Evolutionary conservation across 1,140 invertebrate genomes (phyloP).

Genomic region (Drosophila rhopaloa): DNA sequence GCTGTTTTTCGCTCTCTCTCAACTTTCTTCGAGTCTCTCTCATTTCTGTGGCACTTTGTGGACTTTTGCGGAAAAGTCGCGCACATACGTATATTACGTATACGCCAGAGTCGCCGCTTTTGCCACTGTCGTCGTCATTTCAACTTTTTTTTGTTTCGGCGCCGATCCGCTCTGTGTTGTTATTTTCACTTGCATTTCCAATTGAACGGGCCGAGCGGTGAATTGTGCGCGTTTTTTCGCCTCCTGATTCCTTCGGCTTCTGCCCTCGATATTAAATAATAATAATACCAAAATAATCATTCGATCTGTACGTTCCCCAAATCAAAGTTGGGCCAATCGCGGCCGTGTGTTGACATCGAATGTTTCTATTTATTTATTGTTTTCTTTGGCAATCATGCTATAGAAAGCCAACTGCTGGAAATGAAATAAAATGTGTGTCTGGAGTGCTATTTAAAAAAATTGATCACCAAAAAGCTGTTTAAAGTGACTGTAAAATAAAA

Average conservation of each 20-base stretch:
- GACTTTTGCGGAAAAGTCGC: slow-evolving; percentile 71
- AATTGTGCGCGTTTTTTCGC: slow-evolving; percentile 48
- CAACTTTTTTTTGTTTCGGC: slow-evolving; percentile 66
- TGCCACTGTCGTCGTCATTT: slow-evolving; percentile 49
- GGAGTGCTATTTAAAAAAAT: slow-evolving; percentile 21
- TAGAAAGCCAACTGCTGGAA: neutral
- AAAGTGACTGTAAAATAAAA: slow-evolving; percentile 1
- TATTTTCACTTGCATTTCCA: slow-evolving; percentile 80
- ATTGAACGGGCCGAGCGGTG: slow-evolving; percentile 51
- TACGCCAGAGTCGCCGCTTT: slow-evolving; percentile 54
- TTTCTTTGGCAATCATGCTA: slow-evolving; percentile 1
- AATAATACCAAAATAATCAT: neutral
- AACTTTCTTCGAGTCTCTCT: slow-evolving; percentile 18
- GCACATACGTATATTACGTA: slow-evolving; percentile 66
- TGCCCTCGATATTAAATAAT: no score
- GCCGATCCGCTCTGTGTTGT: slow-evolving; percentile 60
- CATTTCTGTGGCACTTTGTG: slow-evolving; percentile 51
- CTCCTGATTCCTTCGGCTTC: slow-evolving; percentile 7
- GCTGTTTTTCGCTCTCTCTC: slow-evolving; percentile 31
- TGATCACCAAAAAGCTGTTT: neutral
- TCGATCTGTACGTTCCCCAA: slow-evolving; percentile 3
- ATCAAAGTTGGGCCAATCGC: neutral
- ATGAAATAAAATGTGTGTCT: neutral
- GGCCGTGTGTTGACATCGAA: slow-evolving; percentile 3
- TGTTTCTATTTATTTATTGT: neutral